A percentile compares a stretch with the other conserved stretches of the same genome.
Conservation (phyloP, 2,888 invertebrate species). For the Ptychoptera albimana region DNA sequence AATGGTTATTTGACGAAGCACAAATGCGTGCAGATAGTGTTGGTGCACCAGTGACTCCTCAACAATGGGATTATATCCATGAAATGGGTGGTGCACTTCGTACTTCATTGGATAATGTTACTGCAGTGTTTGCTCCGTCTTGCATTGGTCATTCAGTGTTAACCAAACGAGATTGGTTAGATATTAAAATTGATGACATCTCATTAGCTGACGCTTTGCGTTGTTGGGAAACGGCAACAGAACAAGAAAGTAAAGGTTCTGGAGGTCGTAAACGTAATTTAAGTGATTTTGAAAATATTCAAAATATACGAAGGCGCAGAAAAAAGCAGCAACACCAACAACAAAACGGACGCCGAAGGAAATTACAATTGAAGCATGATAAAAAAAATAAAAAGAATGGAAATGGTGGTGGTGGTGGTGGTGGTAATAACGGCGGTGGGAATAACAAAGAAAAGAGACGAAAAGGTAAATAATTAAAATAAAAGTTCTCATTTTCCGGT, state of each 20-base stretch:
- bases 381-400: background rate
- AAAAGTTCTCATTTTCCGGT: no score
- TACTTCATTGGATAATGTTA: slow-evolving; percentile 65
- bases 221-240: slow-evolving; percentile 65
- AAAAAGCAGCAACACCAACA: slow-evolving; percentile 16
- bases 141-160: slow-evolving; percentile 86
- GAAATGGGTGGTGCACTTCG: slow-evolving; percentile 74
- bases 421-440: no score
- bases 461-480: no score
- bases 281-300: slow-evolving; percentile 14
- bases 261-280: slow-evolving; percentile 12
- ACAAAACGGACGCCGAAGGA: slow-evolving; percentile 13
- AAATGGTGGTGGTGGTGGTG: background rate
- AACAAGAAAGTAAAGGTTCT: slow-evolving; percentile 16
- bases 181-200: slow-evolving; percentile 69
- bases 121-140: slow-evolving; percentile 82
- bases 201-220: slow-evolving; percentile 69
- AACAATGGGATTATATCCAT: slow-evolving; percentile 89
- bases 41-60: slow-evolving; percentile 70
- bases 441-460: no score
- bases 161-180: slow-evolving; percentile 74
- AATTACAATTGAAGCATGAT: slow-evolving; percentile 7
- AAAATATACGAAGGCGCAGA: slow-evolving; percentile 10
- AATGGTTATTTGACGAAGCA: slow-evolving; percentile 90
- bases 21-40: slow-evolving; percentile 89